phyloP scores from a whole-genome alignment of 2,113 vertebrate genomes.

The Silurus meridionalis region DNA sequence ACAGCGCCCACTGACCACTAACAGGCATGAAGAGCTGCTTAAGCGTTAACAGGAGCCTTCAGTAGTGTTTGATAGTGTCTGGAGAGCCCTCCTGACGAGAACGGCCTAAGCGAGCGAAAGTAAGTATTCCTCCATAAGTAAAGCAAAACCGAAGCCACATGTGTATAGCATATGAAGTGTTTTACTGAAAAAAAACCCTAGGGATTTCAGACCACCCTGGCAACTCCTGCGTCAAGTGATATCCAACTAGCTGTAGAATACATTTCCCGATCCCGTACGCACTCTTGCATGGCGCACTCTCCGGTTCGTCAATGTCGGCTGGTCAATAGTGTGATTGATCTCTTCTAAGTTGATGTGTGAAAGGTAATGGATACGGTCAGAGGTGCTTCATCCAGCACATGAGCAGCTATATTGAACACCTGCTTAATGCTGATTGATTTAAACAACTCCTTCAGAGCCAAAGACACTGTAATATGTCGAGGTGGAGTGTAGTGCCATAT shows the following conservation, averaged over 20 bases:
- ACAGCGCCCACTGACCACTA: constrained; percentile 19
- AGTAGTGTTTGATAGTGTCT: constrained; percentile 20
- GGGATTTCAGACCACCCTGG: constrained; percentile 33
- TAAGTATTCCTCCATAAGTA: constrained; percentile 52
- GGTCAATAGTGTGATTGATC: constrained; percentile 43
- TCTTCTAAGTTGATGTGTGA: constrained; percentile 26
- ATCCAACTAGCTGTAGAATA: neutral
- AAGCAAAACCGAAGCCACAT: constrained; percentile 9
- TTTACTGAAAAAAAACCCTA: constrained; percentile 10
- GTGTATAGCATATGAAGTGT: neutral
- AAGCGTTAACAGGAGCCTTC: neutral
- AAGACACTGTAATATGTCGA: neutral
- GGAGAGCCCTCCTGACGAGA: constrained; percentile 32
- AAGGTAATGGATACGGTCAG: constrained; percentile 33
- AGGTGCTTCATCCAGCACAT: constrained; percentile 20
- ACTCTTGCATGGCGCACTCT: neutral
- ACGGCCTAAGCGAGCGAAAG: constrained; percentile 41
- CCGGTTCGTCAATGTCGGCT: neutral
- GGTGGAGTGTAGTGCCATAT: neutral
- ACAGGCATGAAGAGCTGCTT: constrained; percentile 19
- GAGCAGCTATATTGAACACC: neutral
- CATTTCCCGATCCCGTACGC: neutral
- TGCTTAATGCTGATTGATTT: constrained; percentile 1
- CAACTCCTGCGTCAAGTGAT: constrained; percentile 14
- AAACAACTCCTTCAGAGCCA: neutral